Base-by-base conservation (phyloP, 1,140 invertebrate genomes). In the Monomorium pharaonis region DNA sequence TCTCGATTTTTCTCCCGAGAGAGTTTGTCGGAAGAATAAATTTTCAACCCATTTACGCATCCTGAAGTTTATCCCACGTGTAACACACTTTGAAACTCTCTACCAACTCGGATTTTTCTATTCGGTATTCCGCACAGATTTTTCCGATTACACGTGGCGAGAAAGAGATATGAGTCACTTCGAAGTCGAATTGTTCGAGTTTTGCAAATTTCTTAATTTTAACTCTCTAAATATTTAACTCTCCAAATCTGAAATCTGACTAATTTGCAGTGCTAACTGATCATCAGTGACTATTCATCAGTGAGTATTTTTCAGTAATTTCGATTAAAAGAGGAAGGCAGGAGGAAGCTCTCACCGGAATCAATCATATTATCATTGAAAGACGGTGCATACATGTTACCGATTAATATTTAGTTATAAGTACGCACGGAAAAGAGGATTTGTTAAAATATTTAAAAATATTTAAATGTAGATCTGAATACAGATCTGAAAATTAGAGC, bases 21-120 rank as follows among this genome's bases (percentile, higher is more conserved):
- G 42, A 27, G 30, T 24, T 67, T 67, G n/a, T 67, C 62, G 24
- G 30, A 78, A 49, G 44, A 49, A 65, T 65, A 80, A 21, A 80
- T 69, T 80, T 80, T 24, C 47, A 65, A 42, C 37, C 3, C 6
- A 2, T 10, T 76, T 30, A 49, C 42, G 47, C 63, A 51, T 9
- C 44, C 44, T 21, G 4, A 49, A 54, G 33, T 33, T 49, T 63
- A 51, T 33, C 42, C 33, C 33, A 24, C 42, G 56, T 49, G 6
- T 27, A 51, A 62, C n/a, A n/a, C n/a, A n/a, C 54, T 65, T 78
- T 49, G 9, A 3, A 51, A 54, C 18, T 51, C 10, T 67, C 30
- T 9, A 54, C 12, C 33, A 33, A 7, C 27, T 54, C 30, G 56
- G 21, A 54, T 77, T 47, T 77, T 47, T 62, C 37, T n/a, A 47